Conservation (phyloP, 2,797 vertebrate genomes). For the Macropodus opercularis region DNA sequence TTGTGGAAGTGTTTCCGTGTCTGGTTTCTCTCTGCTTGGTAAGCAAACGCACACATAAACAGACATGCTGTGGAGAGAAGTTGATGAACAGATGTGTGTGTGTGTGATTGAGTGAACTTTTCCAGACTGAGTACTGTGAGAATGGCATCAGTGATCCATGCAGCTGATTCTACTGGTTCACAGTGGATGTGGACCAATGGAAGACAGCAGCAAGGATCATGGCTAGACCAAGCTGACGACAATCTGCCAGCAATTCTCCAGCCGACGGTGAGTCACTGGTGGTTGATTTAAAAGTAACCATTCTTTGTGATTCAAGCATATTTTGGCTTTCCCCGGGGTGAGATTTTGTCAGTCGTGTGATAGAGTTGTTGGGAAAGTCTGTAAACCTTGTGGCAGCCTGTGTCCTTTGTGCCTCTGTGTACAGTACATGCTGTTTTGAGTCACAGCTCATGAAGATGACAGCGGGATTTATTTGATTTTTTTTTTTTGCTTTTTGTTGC, state of each 20-base stretch:
- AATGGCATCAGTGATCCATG: conserved; percentile 15
- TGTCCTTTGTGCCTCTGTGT: conserved; percentile 17
- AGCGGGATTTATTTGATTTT: conserved; percentile 19
- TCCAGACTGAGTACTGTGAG: not conserved
- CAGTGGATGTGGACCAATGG: conserved; percentile 8
- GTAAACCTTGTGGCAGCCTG: conserved; percentile 9
- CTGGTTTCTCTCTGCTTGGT: conserved; percentile 56
- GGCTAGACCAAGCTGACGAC: conserved; percentile 29
- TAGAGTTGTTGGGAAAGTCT: conserved; percentile 17
- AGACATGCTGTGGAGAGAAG: conserved; percentile 34
- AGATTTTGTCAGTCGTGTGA: conserved; percentile 26
- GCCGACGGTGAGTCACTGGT: conserved; percentile 77
- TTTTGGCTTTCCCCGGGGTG: conserved; percentile 31
- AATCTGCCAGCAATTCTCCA: conserved; percentile 55
- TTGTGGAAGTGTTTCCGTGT: conserved; percentile 58
- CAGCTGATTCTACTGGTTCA: conserved; percentile 21
- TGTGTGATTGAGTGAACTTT: conserved; percentile 11
- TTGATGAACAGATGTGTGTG: conserved; percentile 33
- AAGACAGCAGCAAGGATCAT: conserved; percentile 44
- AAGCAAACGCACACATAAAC: conserved; percentile 58
- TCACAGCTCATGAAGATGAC: conserved; percentile 17
- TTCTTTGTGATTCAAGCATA: conserved; percentile 63
- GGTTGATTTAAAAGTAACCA: conserved; percentile 63
- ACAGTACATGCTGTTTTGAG: not conserved
- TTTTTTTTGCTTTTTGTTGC: conserved; percentile 35